Base-by-base conservation (phyloP, 2,113 vertebrate species). In the Cryptomyrus ogoouensis region DNA sequence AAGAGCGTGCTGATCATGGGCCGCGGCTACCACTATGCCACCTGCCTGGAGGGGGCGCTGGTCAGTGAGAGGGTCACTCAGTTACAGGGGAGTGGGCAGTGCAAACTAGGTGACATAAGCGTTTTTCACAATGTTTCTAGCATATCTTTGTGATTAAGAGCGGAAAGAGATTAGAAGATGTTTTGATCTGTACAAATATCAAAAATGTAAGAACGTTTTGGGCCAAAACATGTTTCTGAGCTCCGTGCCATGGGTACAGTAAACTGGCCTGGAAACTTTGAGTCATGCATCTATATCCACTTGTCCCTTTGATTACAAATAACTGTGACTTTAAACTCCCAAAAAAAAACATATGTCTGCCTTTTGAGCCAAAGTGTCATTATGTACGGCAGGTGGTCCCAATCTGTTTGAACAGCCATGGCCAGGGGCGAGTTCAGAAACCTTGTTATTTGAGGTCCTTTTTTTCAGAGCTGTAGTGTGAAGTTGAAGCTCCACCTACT, bases 1-100 rank as follows among this genome's bases (percentile, higher is more conserved):
- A 99, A 99, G 94, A 99, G 98, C 0, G 97, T 99, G 0, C 96
- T 99, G 91, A 99, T 99, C 93, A 99, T 99, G 98, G 98, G 98
- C 17, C 95, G 98, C 90, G 98, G 98, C 2, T 99, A 98, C 94
- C 98, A 99, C 93, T 99, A 99, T 0, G 97, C 98, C 80, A 98
- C 98, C 0, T 99, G 98, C 92, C 95, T 99, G 50, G 98, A 99
- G 94, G 98, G 98, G 88, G 98, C 98, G 0, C 94, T 99, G 96
- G 98, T 99, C 90, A 96, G 97, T 83, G 3, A 70, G n/a, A 31
- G n/a, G 10, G 88, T 83, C 47, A 50, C 35, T 56, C 42, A 0
- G 35, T 80, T 42, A 17, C 35, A 3, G 35, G 70, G 27, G 13
- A 39, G 31, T 19, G 70, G 44, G 35, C 39, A 46, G 27, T 31